A percentile compares a stretch with the other conserved stretches of the same genome.
Evolutionary conservation across 1,140 invertebrate genomes (phyloP).

Genomic region (Drosophila punjabiensis): DNA sequence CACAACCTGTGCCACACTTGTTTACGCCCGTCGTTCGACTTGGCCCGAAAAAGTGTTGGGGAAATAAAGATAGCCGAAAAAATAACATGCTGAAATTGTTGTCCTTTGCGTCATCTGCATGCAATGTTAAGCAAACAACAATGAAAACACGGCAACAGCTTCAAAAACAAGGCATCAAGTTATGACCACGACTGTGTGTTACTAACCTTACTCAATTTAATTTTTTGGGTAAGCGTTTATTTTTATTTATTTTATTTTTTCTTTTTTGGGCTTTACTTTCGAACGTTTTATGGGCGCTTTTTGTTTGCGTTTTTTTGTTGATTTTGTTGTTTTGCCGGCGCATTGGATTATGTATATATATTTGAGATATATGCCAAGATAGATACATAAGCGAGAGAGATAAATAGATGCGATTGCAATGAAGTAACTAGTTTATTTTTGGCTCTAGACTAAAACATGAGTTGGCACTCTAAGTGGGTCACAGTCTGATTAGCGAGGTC

Average conservation of each 20-base stretch:
- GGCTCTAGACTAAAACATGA: constrained; percentile 55
- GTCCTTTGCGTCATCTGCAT: constrained; percentile 75
- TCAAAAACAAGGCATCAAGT: constrained; percentile 51
- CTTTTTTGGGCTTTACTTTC: constrained; percentile 69
- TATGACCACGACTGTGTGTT: constrained; percentile 76
- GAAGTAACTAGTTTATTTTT: constrained; percentile 45
- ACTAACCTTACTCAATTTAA: constrained; percentile 81
- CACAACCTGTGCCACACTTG: constrained; percentile 12
- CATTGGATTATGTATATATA: constrained; percentile 68
- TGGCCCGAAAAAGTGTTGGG: constrained; percentile 6
- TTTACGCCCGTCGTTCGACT: constrained; percentile 22
- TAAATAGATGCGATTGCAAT: constrained; percentile 40
- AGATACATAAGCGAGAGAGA: constrained; percentile 55
- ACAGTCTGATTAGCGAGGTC: constrained; percentile 74
- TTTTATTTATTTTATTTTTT: constrained; percentile 24
- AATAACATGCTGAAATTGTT: constrained; percentile 41
- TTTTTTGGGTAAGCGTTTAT: constrained; percentile 43
- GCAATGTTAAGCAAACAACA: constrained; percentile 73
- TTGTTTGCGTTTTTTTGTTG: constrained; percentile 35
- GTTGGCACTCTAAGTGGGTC: constrained; percentile 71
- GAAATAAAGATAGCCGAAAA: constrained; percentile 19
- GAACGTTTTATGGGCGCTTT: constrained; percentile 68
- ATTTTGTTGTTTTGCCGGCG: constrained; percentile 59
- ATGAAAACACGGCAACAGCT: constrained; percentile 24
- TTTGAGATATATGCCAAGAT: constrained; percentile 49